phyloP scores from a whole-genome alignment of 2,797 vertebrate species.

The Threskiornis aethiopicus region DNA sequence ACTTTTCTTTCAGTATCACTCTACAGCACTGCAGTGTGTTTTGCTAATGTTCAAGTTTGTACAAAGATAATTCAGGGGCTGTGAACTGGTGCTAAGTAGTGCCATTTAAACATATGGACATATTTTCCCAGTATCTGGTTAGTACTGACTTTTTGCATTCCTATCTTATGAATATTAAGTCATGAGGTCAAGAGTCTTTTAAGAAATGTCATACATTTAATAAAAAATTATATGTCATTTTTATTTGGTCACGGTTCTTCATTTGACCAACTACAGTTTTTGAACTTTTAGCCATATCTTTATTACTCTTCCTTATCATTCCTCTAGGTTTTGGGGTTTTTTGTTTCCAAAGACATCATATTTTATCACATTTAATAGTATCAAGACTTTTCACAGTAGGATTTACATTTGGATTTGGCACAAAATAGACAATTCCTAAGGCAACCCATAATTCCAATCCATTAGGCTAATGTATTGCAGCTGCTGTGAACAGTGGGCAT shows the following conservation, averaged over 20 bases:
- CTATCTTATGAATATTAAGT: not conserved
- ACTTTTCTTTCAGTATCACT: not conserved
- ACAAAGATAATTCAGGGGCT: not conserved
- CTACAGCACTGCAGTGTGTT: not conserved
- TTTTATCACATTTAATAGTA: slow-evolving; percentile 66
- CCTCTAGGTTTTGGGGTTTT: not conserved
- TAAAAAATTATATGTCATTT: not conserved
- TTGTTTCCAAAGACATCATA: slow-evolving; percentile 1
- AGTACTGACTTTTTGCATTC: not conserved
- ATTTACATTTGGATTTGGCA: slow-evolving; percentile 66
- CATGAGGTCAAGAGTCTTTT: not conserved
- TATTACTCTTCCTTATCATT: not conserved
- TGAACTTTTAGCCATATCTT: not conserved
- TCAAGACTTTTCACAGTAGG: slow-evolving; percentile 62
- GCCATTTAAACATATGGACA: not conserved
- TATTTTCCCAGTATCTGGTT: not conserved
- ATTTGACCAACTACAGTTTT: not conserved
- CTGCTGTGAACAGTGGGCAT: slow-evolving; percentile 64
- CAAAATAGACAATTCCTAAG: slow-evolving; percentile 61
- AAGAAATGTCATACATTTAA: not conserved
- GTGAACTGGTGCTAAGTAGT: not conserved
- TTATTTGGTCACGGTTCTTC: not conserved
- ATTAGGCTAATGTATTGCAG: slow-evolving; percentile 75
- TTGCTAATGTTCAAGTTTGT: not conserved
- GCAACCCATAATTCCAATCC: slow-evolving; percentile 71